Base-by-base conservation (phyloP, 2,888 invertebrate species). In the Kryphioiulus occultus region DNA sequence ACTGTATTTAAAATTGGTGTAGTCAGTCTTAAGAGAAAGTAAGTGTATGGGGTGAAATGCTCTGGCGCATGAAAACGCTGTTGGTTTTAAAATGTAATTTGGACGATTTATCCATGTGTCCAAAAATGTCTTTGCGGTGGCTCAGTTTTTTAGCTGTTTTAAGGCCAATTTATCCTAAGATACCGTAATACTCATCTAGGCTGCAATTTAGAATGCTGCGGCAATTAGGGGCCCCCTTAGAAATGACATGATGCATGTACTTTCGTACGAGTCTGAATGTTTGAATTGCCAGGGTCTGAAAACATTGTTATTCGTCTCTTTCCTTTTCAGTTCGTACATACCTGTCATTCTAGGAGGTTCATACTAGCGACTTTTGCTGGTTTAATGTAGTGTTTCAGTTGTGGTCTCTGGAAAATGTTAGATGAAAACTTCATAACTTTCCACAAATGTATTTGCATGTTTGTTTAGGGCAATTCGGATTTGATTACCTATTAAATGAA, bases 1-100 rank as follows among this genome's bases (percentile, higher is more conserved):
- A 68, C 68, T 68, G 68, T 68, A 68, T 68, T 68, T 68, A 68
- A 68, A 68, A 68, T 68, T 68, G 68, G 68, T 68, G 68, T 68
- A 68, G 68, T 26, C 68, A 68, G 68, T 68, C 68, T 26, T 68
- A 68, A 68, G 68, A 68, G 68, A 68, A 68, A 68, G 68, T 68
- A 68, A 68, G 22, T 68, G 68, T 68, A 68, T 68, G 26, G 68
- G 26, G 68, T 68, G 68, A 68, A 68, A 68, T 68, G 68, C 68
- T 68, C 68, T 68, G 68, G 68, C 26, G 68, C 68, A 68, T 68
- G 68, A 26, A 26, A 68, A 68, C 12, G 26, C 26, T 68, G 68
- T 68, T 59, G n/a, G 5, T n/a, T 68, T 68, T 68, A 10, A 68
- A 53, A 26, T 26, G 22, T 26, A 4, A 22, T 26, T 68, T 53